A percentile compares a stretch with the other conserved stretches of the same genome.
These are phyloP conservation scores for Megaceryle torquata DNA, from an alignment of 2,113 vertebrate species.

Conservation along the genomic window DNA sequence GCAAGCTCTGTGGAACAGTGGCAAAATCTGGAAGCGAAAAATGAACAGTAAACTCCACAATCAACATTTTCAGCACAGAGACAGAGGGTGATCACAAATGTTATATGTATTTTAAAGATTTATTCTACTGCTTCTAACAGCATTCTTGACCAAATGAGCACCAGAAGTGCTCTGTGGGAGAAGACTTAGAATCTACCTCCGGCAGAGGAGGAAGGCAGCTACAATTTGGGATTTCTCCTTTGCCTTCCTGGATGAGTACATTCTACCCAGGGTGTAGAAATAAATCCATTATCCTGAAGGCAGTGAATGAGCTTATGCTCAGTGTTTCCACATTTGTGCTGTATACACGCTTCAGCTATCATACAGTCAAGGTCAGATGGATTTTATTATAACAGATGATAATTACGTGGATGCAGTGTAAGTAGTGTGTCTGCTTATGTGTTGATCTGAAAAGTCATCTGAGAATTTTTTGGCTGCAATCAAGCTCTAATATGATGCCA, in stretches of 20 bases:
- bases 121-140: not conserved
- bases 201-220: not conserved
- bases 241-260: not conserved
- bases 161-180: not conserved
- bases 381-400: slow-evolving; percentile 8
- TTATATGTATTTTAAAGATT: not conserved
- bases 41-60: not conserved
- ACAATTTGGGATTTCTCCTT: not conserved
- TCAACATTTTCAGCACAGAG: not conserved
- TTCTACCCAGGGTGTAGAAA: not conserved
- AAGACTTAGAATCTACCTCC: not conserved
- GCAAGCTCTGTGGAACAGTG: not conserved
- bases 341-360: not conserved
- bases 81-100: not conserved
- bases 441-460: not conserved
- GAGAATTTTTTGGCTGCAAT: not conserved
- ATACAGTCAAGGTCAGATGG: not conserved
- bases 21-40: not conserved
- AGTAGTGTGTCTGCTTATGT: not conserved
- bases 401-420: not conserved
- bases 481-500: not conserved
- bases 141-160: not conserved
- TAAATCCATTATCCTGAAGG: not conserved
- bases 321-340: not conserved
- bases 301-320: not conserved